phyloP scores from a whole-genome alignment of 2,888 invertebrate genomes.

The Latrodectus hesperus region DNA sequence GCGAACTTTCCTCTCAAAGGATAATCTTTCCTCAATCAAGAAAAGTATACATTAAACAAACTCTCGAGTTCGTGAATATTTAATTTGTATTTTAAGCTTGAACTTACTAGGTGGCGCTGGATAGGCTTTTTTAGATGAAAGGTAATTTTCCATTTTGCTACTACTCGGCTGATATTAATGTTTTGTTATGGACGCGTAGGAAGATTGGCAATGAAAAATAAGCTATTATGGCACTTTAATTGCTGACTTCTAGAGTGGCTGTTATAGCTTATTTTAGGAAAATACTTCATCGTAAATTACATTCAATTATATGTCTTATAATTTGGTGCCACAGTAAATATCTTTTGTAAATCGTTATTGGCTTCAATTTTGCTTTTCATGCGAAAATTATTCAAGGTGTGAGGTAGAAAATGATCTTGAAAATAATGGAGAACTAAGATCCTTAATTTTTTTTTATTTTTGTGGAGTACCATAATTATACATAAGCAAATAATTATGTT shows the following conservation, averaged over 20 bases:
- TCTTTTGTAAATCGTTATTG: too few species aligned
- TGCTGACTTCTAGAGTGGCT: not conserved
- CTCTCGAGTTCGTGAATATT: constrained; percentile 48
- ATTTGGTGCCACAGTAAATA: too few species aligned
- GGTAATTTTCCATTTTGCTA: constrained; percentile 14
- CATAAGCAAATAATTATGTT: too few species aligned
- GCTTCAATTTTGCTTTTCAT: too few species aligned
- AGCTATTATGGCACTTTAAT: not conserved
- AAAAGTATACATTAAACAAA: constrained; percentile 41
- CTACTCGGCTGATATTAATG: not conserved
- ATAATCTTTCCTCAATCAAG: constrained; percentile 49
- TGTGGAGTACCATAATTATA: too few species aligned
- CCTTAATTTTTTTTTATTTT: too few species aligned
- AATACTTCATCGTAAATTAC: not conserved
- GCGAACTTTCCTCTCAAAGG: not conserved
- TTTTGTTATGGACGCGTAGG: not conserved
- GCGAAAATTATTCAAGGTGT: too few species aligned
- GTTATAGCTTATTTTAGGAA: not conserved
- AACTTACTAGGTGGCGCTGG: not conserved
- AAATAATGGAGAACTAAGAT: too few species aligned
- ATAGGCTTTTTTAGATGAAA: constrained; percentile 1
- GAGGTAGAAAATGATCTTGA: too few species aligned
- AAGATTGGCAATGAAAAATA: not conserved
- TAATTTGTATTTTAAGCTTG: constrained; percentile 39
- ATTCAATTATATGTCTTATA: too few species aligned